Base-by-base conservation (phyloP, 2,113 vertebrate species). In the Oncorhynchus nerka region DNA sequence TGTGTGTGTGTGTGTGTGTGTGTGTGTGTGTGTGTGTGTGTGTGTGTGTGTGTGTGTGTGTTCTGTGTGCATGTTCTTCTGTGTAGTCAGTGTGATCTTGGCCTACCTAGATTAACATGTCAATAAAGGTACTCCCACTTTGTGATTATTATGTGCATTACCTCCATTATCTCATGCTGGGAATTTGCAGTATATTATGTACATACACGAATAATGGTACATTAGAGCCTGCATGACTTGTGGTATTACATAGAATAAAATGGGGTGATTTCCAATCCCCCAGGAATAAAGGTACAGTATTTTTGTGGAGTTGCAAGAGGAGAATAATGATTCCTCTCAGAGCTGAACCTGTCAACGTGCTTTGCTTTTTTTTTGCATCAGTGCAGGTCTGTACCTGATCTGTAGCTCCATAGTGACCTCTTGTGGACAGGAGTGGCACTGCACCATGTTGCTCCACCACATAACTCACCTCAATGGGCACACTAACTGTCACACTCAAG, bases 321-420 rank as follows among this genome's bases (percentile, higher is more conserved):
- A 24, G n/a, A 62, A 62, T 9, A 22, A 62, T 62, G 19, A 62
- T 62, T 62, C n/a, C 59, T 62, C 59, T 62, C n/a, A 62, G 75
- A 76, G 75, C 59, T 87, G 79, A 84, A 84, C 83, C 84, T 84
- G 82, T 84, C 90, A 86, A 73, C 82, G 70, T 70, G 55, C 9
- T 77, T 69, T 78, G 26, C 71, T 70, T 81, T 75, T 79, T 79
- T 32, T 66, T 75, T 72, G 71, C 16, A 19, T 3, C 51, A 11
- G 39, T 45, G 8, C 8, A 15, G 0, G 48, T 28, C 45, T 8
- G 26, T 22, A 62, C 32, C 62, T 71, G 68, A 85, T 86, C 22
- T 79, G 78, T 51, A 77, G 84, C 84, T 59, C 84, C 82, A 88
- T 73, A 90, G 89, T 87, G 93, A 82, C 90, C 89, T 90, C 93